Percentiles rank a stretch among this genome's conserved stretches.
Conservation (phyloP, 1,140 invertebrate genomes). For the Ooceraea biroi region DNA sequence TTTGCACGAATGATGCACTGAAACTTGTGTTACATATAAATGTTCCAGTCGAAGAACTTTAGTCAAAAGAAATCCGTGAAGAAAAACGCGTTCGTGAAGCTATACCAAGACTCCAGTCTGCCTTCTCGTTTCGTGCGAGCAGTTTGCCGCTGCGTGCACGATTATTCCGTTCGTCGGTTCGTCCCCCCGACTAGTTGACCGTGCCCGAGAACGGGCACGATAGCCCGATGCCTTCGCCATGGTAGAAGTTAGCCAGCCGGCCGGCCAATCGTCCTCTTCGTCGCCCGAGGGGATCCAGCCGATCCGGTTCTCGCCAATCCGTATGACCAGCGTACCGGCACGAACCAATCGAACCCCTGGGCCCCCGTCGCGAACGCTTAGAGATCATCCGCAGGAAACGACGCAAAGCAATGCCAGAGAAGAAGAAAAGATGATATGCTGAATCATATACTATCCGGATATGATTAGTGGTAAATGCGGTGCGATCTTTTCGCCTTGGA, state of each 20-base stretch:
- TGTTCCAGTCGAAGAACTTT: conserved; percentile 34
- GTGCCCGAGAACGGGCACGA: conserved; percentile 54
- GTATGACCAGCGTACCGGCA: conserved; percentile 58
- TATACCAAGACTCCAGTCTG: no score
- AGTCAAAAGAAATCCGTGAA: conserved; percentile 44
- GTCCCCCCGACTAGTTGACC: conserved; percentile 70
- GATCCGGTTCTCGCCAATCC: conserved; percentile 74
- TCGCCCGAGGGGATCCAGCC: conserved; percentile 62
- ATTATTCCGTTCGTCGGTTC: conserved; percentile 67
- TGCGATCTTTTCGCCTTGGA: no score
- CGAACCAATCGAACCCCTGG: conserved; percentile 66
- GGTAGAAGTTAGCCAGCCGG: conserved; percentile 1
- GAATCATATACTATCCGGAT: background rate
- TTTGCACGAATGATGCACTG: no score
- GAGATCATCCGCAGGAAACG: conserved; percentile 20
- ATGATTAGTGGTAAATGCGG: no score
- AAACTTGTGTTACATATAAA: no score
- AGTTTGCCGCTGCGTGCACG: conserved; percentile 47
- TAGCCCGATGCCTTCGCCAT: conserved; percentile 50
- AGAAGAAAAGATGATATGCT: conserved; percentile 25
- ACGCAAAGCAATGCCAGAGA: conserved; percentile 5
- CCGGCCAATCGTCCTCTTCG: conserved; percentile 31
- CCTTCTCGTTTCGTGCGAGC: background rate
- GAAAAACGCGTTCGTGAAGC: conserved; percentile 29
- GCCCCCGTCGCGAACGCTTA: conserved; percentile 23